Percentiles rank a stretch among this genome's conserved stretches.
These are phyloP conservation scores for Heliconius hermathena DNA, from an alignment of 1,140 invertebrate genomes.

Conservation along the genomic window DNA sequence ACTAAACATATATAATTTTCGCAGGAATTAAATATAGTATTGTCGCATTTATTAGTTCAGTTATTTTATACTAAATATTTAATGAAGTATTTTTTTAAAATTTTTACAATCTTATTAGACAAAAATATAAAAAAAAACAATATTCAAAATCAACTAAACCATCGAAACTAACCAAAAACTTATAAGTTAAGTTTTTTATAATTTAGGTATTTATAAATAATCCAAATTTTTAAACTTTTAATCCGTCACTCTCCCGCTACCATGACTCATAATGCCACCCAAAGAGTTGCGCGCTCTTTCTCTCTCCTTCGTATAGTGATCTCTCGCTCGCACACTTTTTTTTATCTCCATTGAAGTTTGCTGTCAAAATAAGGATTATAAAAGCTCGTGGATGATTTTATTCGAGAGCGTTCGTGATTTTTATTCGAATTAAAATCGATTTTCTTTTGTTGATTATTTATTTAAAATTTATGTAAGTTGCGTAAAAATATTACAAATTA, in stretches of 20 bases:
- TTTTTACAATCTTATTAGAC: no score
- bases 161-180: no score
- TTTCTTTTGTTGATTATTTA: not conserved
- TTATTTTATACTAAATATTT: no score
- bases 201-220: conserved; percentile 19
- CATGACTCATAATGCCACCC: conserved; percentile 64
- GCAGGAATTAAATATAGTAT: no score
- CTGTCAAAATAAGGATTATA: conserved; percentile 82
- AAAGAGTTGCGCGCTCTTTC: conserved; percentile 49
- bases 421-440: conserved; percentile 1
- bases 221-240: conserved; percentile 36
- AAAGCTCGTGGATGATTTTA: conserved; percentile 72
- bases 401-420: conserved; percentile 42
- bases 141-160: no score
- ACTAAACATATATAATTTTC: no score
- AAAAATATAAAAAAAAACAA: no score
- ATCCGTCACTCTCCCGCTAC: conserved; percentile 49
- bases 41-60: no score
- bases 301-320: conserved; percentile 47
- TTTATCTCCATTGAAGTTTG: conserved; percentile 76
- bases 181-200: not conserved
- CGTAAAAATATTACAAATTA: not conserved
- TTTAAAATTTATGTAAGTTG: not conserved
- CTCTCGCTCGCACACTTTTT: conserved; percentile 53
- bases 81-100: no score